Evolutionary conservation across 2,113 vertebrate genomes (phyloP).

Genomic region (Vulpes lagopus): DNA sequence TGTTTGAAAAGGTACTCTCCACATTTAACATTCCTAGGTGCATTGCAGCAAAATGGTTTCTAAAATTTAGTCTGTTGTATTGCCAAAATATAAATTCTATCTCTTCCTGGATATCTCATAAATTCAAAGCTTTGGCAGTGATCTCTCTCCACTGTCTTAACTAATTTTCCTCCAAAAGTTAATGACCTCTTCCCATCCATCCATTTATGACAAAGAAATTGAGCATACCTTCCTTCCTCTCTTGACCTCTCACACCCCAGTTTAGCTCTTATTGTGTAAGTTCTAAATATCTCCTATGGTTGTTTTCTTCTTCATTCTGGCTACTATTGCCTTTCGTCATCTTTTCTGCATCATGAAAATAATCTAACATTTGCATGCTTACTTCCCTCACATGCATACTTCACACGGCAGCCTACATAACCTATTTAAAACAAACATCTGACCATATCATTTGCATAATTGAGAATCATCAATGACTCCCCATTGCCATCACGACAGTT

Average conservation of each 20-base stretch:
- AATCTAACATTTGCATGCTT: neutral
- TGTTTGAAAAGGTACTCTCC: neutral
- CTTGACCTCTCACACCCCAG: neutral
- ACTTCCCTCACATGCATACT: neutral
- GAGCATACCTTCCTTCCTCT: neutral
- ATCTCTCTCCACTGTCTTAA: neutral
- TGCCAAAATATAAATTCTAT: neutral
- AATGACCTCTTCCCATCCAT: neutral
- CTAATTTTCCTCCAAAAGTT: constrained; percentile 43
- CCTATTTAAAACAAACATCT: constrained; percentile 1
- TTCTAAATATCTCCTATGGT: constrained; percentile 24
- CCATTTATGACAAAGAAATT: neutral
- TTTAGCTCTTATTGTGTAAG: neutral
- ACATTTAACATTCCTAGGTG: neutral
- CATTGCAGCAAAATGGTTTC: constrained; percentile 18
- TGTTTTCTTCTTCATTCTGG: constrained; percentile 34
- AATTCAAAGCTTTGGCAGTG: constrained; percentile 14
- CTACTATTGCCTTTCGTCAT: neutral
- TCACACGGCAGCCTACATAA: neutral
- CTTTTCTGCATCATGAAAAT: neutral
- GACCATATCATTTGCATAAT: neutral
- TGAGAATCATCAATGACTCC: neutral
- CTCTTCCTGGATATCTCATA: neutral
- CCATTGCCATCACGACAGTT: neutral
- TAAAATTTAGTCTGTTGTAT: constrained; percentile 14